Percentiles rank a stretch among this genome's conserved stretches.
Conservation (phyloP, 2,888 invertebrate genomes). For the Melinopterus prodromus region DNA sequence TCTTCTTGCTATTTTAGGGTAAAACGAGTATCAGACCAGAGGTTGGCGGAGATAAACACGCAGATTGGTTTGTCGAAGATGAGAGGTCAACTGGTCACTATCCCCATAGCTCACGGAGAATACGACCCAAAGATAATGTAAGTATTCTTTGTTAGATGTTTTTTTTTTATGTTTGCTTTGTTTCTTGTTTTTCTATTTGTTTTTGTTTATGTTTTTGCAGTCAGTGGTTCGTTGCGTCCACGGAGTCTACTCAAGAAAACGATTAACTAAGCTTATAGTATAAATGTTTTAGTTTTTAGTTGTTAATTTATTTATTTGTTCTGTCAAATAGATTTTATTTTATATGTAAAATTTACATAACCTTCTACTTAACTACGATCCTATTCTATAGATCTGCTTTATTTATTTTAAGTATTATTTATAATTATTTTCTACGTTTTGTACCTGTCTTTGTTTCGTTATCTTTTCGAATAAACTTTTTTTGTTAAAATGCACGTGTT, state of each 20-base stretch:
- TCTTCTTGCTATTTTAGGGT: conserved; percentile 57
- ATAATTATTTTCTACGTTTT: background rate
- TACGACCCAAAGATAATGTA: conserved; percentile 66
- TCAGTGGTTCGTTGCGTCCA: background rate
- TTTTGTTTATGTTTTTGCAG: conserved; percentile 16
- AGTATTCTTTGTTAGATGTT: conserved; percentile 51
- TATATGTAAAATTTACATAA: conserved; percentile 15
- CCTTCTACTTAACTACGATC: background rate
- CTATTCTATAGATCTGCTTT: background rate
- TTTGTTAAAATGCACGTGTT: background rate
- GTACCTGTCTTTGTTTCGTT: background rate
- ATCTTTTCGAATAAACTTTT: conserved; percentile 10
- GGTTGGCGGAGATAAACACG: conserved; percentile 68
- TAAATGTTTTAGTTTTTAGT: conserved; percentile 18
- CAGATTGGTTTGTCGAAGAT: conserved; percentile 63
- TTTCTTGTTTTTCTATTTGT: conserved; percentile 16
- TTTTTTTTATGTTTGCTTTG: background rate
- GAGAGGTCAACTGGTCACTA: conserved; percentile 46
- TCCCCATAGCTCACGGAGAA: conserved; percentile 34
- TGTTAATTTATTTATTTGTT: conserved; percentile 16
- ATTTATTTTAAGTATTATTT: background rate
- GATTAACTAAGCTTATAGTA: conserved; percentile 11
- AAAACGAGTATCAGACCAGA: conserved; percentile 67
- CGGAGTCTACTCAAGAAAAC: background rate
- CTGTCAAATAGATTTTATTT: background rate